Base-by-base conservation (phyloP, 2,797 vertebrate genomes). In the Arnoldichthys spilopterus region DNA sequence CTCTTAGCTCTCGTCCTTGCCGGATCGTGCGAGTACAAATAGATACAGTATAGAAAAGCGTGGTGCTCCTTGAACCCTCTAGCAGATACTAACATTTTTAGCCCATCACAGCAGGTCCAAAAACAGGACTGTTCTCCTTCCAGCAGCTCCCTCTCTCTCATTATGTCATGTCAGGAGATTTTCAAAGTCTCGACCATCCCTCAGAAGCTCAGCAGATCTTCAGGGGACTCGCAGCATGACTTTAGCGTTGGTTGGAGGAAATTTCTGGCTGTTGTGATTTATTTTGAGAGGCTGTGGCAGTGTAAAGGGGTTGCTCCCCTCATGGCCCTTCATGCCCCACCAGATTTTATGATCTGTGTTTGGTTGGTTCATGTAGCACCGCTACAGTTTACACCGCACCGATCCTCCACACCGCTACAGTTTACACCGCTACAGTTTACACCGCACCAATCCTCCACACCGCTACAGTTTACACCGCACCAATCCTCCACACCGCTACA, bases 241-340 rank as follows among this genome's bases (percentile, higher is more conserved):
- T 80, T 72, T 58, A 72, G 74, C 67, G 8, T 61, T 61, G 79
- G 59, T 74, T 62, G 43, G 53, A 72, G 73, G 47, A 82, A 74
- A 59, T 79, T 64, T 77, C 68, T 77, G 82, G 74, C 78, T 68
- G 24, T 74, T 54, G 51, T 83, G 82, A 86, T 84, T 86, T 86
- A 78, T 86, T 84, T 86, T 86, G 76, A 63, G 74, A 74, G 72
- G 61, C 72, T 66, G 56, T 45, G 79, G 76, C 79, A 80, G 80
- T 80, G 78, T 83, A 74, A 76, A 73, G 56, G n/a, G n/a, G n/a
- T n/a, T 20, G 58, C 59, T 68, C 40, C 72, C 79, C 72, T 51
- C 75, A 66, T 49, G 66, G 68, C 68, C 77, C 74, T 83, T 81
- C 80, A 83, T 79, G 64, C 79, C 80, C 43, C 71, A 59, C 79